A percentile compares a stretch with the other conserved stretches of the same genome.
Evolutionary conservation across 2,888 invertebrate species (phyloP).

Genomic region (Griposia aprilina): DNA sequence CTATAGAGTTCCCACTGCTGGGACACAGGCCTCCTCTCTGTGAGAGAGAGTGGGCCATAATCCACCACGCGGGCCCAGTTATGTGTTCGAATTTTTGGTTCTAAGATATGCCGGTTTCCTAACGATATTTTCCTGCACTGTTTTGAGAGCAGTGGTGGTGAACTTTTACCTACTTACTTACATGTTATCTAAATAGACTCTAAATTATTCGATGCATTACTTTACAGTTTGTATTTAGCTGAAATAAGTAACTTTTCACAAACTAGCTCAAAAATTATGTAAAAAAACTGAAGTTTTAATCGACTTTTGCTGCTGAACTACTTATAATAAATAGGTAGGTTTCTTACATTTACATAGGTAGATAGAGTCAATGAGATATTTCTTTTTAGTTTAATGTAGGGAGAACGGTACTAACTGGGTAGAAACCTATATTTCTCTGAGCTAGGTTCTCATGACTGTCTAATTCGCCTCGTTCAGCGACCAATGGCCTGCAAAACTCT

Average conservation of each 20-base stretch:
- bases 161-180: too few relatives aligned
- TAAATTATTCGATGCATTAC: background rate
- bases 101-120: too few relatives aligned
- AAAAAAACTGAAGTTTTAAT: background rate
- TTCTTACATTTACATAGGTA: too few relatives aligned
- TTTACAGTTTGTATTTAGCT: background rate
- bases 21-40: too few relatives aligned
- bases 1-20: too few relatives aligned
- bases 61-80: too few relatives aligned
- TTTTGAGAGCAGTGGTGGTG: too few relatives aligned
- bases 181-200: background rate
- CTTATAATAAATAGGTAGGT: too few relatives aligned
- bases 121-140: too few relatives aligned
- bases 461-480: conserved; percentile 30
- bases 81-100: too few relatives aligned
- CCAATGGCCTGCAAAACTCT: conserved; percentile 25
- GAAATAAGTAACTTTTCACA: background rate
- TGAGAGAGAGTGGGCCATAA: too few relatives aligned
- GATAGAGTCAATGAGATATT: background rate
- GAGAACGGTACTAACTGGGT: background rate
- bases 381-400: background rate
- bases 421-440: background rate
- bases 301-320: background rate
- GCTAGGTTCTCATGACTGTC: background rate
- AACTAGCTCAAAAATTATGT: background rate